A percentile compares a stretch with the other conserved stretches of the same genome.
Evolutionary conservation across 2,113 vertebrate genomes (phyloP).

Genomic region (Noctilio leporinus): DNA sequence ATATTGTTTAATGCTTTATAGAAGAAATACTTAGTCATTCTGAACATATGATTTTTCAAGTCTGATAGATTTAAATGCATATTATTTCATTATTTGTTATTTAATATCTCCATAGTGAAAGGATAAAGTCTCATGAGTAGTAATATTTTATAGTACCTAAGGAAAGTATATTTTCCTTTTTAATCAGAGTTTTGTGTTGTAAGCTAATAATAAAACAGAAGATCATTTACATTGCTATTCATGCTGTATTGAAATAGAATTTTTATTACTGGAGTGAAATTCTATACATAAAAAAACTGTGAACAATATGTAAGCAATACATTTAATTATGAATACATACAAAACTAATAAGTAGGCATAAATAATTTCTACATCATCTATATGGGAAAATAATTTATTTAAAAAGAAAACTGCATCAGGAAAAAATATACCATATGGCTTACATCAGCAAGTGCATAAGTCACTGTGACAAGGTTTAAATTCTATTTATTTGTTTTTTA

Average conservation of each 20-base stretch:
- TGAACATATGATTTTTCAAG: neutral
- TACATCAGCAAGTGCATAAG: neutral
- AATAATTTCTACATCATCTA: neutral
- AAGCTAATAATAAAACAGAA: constrained; percentile 3
- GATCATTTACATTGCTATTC: neutral
- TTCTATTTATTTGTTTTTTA: neutral
- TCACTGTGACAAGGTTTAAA: constrained; percentile 5
- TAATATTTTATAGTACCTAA: neutral
- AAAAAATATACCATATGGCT: constrained; percentile 12
- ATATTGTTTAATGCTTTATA: neutral
- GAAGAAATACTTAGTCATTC: neutral
- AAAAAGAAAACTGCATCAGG: neutral
- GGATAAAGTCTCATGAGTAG: neutral
- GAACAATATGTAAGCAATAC: neutral
- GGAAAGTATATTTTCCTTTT: neutral
- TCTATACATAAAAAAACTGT: neutral
- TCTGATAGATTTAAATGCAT: neutral
- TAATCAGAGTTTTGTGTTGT: neutral
- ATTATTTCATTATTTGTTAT: neutral
- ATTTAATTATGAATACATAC: neutral
- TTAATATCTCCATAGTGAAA: neutral
- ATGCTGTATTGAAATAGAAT: neutral
- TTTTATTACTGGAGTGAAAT: constrained; percentile 11
- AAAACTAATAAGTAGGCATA: neutral
- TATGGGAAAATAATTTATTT: constrained; percentile 18